These are phyloP conservation scores for Propsilocerus akamusi DNA, from an alignment of 1,140 invertebrate species.

Conservation along the genomic window DNA sequence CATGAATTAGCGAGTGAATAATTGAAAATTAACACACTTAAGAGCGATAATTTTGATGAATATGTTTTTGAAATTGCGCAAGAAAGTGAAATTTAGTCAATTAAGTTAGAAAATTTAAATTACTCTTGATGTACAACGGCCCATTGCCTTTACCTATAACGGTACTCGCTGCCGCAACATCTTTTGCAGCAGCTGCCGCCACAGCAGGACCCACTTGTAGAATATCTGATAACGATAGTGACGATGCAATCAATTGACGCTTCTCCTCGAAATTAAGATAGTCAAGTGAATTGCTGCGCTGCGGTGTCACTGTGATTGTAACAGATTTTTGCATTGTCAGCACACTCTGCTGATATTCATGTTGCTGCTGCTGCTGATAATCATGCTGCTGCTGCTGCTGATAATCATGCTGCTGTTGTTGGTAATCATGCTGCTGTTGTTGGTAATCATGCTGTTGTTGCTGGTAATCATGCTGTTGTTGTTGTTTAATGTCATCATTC, in stretches of 20 bases:
- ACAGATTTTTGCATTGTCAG: conserved; percentile 34
- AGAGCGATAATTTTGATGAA: background rate
- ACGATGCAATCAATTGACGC: conserved; percentile 69
- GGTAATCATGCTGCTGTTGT: conserved; percentile 8
- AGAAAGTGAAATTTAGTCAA: conserved; percentile 19
- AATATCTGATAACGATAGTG: conserved; percentile 68
- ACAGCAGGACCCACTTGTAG: conserved; percentile 43
- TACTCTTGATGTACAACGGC: background rate
- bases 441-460: conserved; percentile 9
- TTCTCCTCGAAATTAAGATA: conserved; percentile 83
- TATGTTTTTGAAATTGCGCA: too few species aligned
- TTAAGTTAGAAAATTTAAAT: conserved; percentile 7
- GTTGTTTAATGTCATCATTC: background rate
- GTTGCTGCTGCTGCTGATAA: conserved; percentile 18
- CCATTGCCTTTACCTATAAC: conserved; percentile 25
- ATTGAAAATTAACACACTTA: background rate
- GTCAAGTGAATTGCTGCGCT: conserved; percentile 68
- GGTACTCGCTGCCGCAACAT: conserved; percentile 27
- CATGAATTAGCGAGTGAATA: background rate
- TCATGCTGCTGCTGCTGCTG: conserved; percentile 23
- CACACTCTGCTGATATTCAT: conserved; percentile 23
- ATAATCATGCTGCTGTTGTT: conserved; percentile 15
- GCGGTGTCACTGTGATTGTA: conserved; percentile 40
- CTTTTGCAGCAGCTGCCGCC: conserved; percentile 38
- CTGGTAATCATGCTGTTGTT: too few species aligned